Conservation (phyloP, 2,888 invertebrate species). For the Ecdyonurus torrentis region DNA sequence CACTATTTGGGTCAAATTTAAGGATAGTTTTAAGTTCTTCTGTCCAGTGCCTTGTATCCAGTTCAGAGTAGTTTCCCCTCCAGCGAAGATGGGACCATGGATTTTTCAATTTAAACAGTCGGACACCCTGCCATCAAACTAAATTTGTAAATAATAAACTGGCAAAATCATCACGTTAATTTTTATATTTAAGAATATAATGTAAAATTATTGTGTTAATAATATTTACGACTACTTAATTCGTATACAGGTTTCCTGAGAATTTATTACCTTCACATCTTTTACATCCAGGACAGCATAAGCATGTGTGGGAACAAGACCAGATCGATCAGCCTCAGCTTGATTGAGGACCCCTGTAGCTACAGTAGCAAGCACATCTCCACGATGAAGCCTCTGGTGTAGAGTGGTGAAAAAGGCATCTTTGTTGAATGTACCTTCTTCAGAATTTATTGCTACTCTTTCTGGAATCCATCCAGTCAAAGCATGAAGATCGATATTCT, state of each 20-base stretch:
- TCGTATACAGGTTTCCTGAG: too few species aligned
- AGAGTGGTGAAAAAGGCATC: conserved; percentile 57
- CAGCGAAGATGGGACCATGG: conserved; percentile 96
- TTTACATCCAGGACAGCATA: conserved; percentile 80
- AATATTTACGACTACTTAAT: too few species aligned
- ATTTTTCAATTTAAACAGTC: conserved; percentile 79
- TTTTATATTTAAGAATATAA: too few species aligned
- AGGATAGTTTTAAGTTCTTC: conserved; percentile 46
- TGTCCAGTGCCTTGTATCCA: conserved; percentile 74
- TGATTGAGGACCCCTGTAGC: conserved; percentile 71
- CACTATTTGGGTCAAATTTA: conserved; percentile 75
- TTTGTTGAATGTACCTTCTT: conserved; percentile 45
- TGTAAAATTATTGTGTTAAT: too few species aligned
- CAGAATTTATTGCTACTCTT: conserved; percentile 52
- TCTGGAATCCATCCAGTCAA: conserved; percentile 96
- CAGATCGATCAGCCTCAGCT: conserved; percentile 64
- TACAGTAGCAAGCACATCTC: conserved; percentile 62
- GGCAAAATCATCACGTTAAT: too few species aligned
- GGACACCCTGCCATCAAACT: conserved; percentile 37
- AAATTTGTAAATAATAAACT: background rate
- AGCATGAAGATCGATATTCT: conserved; percentile 93
- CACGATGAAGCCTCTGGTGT: conserved; percentile 50
- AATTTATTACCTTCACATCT: conserved; percentile 52
- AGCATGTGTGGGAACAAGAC: conserved; percentile 82
- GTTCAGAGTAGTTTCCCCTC: conserved; percentile 85